Evolutionary conservation across 2,888 invertebrate species (phyloP), one percentile per base, ranked within the genome.

Genomic region (Sesia apiformis): DNA sequence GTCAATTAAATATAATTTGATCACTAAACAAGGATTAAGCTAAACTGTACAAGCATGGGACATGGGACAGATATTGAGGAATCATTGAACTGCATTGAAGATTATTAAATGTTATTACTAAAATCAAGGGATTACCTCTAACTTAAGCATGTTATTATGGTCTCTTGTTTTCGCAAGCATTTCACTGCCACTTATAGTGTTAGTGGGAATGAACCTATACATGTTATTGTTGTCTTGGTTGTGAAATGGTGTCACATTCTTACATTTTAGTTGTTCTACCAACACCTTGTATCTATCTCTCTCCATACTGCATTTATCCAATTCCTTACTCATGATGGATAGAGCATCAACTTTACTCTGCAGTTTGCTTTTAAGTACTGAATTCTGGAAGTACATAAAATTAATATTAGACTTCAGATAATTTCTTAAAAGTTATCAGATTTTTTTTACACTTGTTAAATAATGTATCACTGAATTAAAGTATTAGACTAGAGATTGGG

Each of bases 261-360:
- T 84, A 54, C 91, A 82, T 67, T 94, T 93, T 23, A 95, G 81
- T 63, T 96, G 95, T 69, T 96, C 96, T 0, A 95, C 94, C 90
- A 96, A 91, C 5, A 94, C 77, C 76, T 95, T 95, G 68, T 93
- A 96, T 70, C 94, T 93, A 75, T 96, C 96, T 40, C 95, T 85
- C 72, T 97, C 95, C 66, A 92, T 92, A 57, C 94, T 92, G 72
- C 94, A 95, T 78, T 94, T 93, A 65, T 95, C 94, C 57, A 96
- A 78, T 70, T 96, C 95, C 66, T 92, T 91, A 59, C 93, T 94
- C 74, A 96, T 88, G 58, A 96, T 94, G n/a, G 93, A 84, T 43
- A 97, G 76, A 3, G 96, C 96, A 78, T 96, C 96, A 53, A 94
- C 91, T 79, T 97, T 96, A 69, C 95, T 94, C 69, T 95, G 93